Conservation (phyloP, 1,140 invertebrate genomes). For the Drosophila sturtevanti region DNA sequence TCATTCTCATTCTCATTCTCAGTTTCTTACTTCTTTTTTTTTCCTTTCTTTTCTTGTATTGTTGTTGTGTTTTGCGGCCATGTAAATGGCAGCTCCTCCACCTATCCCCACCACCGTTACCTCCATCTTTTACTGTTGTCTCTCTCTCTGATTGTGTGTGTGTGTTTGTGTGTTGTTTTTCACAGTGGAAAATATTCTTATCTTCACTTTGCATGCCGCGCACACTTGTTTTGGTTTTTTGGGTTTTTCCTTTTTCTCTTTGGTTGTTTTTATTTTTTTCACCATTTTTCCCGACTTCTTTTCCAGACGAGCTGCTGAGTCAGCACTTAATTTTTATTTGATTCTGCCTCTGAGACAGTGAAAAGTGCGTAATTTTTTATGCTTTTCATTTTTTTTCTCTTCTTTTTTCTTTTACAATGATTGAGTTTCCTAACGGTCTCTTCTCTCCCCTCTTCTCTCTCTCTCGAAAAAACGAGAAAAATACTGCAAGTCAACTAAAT, state of each 20-base stretch:
- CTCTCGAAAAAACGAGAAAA: neutral
- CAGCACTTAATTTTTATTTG: slow-evolving; percentile 80
- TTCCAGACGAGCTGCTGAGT: slow-evolving; percentile 74
- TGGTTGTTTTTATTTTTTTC: neutral
- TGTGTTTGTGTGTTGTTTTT: slow-evolving; percentile 31
- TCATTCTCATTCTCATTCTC: slow-evolving; percentile 31
- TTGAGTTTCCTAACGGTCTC: slow-evolving; percentile 37
- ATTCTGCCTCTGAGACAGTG: slow-evolving; percentile 49
- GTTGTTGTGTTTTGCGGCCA: slow-evolving; percentile 60
- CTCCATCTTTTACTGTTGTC: neutral
- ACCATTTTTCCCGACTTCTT: slow-evolving; percentile 9
- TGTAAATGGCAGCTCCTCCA: slow-evolving; percentile 57
- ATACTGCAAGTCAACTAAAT: slow-evolving; percentile 4
- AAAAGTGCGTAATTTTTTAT: slow-evolving; percentile 72
- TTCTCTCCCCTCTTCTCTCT: neutral
- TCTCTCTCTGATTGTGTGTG: neutral
- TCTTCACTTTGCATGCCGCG: slow-evolving; percentile 74
- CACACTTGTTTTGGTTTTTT: slow-evolving; percentile 27
- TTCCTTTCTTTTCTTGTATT: neutral
- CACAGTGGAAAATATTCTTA: slow-evolving; percentile 65
- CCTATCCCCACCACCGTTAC: slow-evolving; percentile 10
- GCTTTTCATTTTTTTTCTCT: slow-evolving; percentile 76
- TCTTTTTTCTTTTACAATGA: no score
- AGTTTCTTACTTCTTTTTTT: neutral
- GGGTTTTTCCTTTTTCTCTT: slow-evolving; percentile 26